phyloP scores from a whole-genome alignment of 2,888 invertebrate species.

The Synergus laeviventris region DNA sequence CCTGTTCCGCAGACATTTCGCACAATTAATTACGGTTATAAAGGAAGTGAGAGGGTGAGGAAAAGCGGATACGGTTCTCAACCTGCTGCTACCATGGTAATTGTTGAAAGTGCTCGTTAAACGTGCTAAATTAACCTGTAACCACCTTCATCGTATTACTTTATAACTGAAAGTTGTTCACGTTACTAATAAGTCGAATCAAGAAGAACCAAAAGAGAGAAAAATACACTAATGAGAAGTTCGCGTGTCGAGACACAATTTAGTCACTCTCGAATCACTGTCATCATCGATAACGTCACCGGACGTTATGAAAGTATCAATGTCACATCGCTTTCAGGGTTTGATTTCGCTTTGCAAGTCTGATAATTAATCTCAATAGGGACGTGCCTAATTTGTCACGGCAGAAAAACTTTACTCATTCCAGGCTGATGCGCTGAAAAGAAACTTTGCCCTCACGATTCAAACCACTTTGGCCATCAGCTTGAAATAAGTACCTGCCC shows the following conservation, averaged over 20 bases:
- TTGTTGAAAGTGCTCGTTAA: constrained; percentile 32
- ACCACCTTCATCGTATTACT: constrained; percentile 10
- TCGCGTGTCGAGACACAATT: constrained; percentile 23
- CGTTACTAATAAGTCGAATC: constrained; percentile 3
- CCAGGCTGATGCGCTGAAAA: constrained; percentile 6
- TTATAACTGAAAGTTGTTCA: constrained; percentile 18
- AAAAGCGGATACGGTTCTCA: constrained; percentile 33
- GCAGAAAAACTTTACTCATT: constrained; percentile 29
- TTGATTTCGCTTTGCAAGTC: constrained; percentile 28
- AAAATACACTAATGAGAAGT: constrained; percentile 14
- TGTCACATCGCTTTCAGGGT: constrained; percentile 24
- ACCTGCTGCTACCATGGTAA: constrained; percentile 15
- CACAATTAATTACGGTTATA: constrained; percentile 33
- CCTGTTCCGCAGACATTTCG: constrained; percentile 22
- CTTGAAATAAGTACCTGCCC: constrained; percentile 1
- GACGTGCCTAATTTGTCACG: constrained; percentile 26
- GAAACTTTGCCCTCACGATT: constrained; percentile 38
- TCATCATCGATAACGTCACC: constrained; percentile 3
- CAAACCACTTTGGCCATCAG: constrained; percentile 9
- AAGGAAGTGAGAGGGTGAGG: constrained; percentile 10
- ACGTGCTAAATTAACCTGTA: constrained; percentile 34
- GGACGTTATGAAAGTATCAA: constrained; percentile 30
- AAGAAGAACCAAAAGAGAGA: background rate
- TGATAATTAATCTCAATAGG: constrained; percentile 29
- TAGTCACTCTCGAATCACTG: constrained; percentile 25